Base-by-base conservation (phyloP, 2,888 invertebrate species). In the Psylliodes chrysocephalus region DNA sequence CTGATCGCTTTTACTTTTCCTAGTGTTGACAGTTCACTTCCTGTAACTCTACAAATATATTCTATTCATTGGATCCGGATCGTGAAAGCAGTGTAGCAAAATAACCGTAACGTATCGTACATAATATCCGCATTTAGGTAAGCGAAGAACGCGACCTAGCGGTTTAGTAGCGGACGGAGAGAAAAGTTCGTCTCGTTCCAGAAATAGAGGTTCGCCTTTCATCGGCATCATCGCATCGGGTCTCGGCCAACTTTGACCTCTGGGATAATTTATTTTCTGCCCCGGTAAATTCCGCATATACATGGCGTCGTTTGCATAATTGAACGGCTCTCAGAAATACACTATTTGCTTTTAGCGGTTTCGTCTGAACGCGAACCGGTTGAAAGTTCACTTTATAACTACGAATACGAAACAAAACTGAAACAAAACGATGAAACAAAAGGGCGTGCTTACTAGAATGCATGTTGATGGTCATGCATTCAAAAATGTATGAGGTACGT, bases 261-360 rank as follows among this genome's bases (percentile, higher is more conserved):
- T 14, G 22, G 40, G 47, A 64, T 63, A 61, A 66, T 70, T 66
- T 70, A 70, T 70, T 67, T 67, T 60, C 62, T 33, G 6, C 46
- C n/a, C 33, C 55, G 35, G 62, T 46, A 63, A 60, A 67, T 67
- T 61, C 66, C 66, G 68, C 68, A 66, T 60, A 63, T 61, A 63
- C 67, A 67, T 51, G 63, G 51, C 59, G 47, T 61, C 63, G 66
- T 71, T 71, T 69, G 67, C 69, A 71, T 71, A 71, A 69, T 69
- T 63, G 42, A 42, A 42, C 42, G 42, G 42, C 18, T 2, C 33
- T 42, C 42, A 18, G 42, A 42, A 42, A 42, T 42, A 42, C 42
- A 42, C 42, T 42, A 42, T 42, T 42, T 42, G 42, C 42, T 42
- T 42, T 42, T 18, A 18, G 42, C 18, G 18, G 42, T 42, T 42